Conservation (phyloP, 2,888 invertebrate genomes). For the Steromphala cineraria region DNA sequence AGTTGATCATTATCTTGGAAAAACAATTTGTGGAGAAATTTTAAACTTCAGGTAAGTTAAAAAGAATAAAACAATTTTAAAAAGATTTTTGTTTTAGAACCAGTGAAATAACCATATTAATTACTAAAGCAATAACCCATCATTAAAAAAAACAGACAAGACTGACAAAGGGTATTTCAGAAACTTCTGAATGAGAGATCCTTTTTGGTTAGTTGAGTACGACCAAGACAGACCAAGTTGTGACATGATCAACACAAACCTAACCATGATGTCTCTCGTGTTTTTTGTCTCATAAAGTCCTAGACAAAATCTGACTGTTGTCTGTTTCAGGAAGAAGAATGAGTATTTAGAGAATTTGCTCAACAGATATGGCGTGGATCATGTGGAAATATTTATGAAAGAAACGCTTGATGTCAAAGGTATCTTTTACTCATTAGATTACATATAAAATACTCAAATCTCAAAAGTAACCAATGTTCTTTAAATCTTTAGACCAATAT, state of each 20-base stretch:
- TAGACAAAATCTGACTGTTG: background rate
- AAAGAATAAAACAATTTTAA: no score
- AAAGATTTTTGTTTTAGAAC: no score
- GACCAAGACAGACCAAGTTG: no score
- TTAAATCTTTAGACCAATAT: background rate
- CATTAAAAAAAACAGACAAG: no score
- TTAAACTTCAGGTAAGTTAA: slow-evolving; percentile 70
- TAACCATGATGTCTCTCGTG: no score
- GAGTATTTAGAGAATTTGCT: slow-evolving; percentile 53
- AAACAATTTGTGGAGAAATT: slow-evolving; percentile 69
- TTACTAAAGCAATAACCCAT: no score
- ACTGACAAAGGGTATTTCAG: no score
- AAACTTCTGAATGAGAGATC: no score
- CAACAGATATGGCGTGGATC: slow-evolving; percentile 67
- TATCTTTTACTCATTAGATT: slow-evolving; percentile 33
- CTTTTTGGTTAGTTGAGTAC: no score
- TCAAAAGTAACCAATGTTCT: background rate
- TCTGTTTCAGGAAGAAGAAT: slow-evolving; percentile 48
- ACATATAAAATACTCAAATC: background rate
- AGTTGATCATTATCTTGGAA: slow-evolving; percentile 97
- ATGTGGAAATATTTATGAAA: slow-evolving; percentile 72
- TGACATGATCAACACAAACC: no score
- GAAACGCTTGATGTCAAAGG: slow-evolving; percentile 71
- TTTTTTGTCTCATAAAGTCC: no score
- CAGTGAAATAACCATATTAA: no score